phyloP scores from a whole-genome alignment of 1,140 invertebrate species.

The Pissodes strobi region DNA sequence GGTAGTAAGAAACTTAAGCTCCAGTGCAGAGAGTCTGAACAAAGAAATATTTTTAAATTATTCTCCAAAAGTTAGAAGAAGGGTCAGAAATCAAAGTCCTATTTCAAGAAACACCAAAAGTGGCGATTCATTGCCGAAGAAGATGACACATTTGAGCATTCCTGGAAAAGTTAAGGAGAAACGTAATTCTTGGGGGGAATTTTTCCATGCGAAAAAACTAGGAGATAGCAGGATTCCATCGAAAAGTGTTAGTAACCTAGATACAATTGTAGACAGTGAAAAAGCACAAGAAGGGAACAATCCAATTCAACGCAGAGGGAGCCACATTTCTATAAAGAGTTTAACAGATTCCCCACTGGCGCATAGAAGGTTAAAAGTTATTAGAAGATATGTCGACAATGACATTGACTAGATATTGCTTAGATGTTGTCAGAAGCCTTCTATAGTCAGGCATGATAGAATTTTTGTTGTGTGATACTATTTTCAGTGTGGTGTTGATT shows the following conservation, averaged over 20 bases:
- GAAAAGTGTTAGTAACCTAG: slow-evolving; percentile 38
- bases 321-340: slow-evolving; percentile 36
- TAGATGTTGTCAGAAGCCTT: slow-evolving; percentile 14
- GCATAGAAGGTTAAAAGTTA: slow-evolving; percentile 42
- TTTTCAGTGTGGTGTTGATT: slow-evolving; percentile 2
- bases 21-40: slow-evolving; percentile 29
- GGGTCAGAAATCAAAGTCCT: slow-evolving; percentile 25
- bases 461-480: slow-evolving; percentile 3
- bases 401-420: slow-evolving; percentile 34
- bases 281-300: slow-evolving; percentile 8
- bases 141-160: slow-evolving; percentile 31
- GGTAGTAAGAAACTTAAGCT: slow-evolving; percentile 43
- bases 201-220: slow-evolving; percentile 22
- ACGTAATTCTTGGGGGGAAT: slow-evolving; percentile 35
- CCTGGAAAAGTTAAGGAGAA: slow-evolving; percentile 30
- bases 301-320: slow-evolving; percentile 13
- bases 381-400: slow-evolving; percentile 44
- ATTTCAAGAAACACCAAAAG: slow-evolving; percentile 12
- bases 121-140: slow-evolving; percentile 35
- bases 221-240: slow-evolving; percentile 36
- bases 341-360: slow-evolving; percentile 40
- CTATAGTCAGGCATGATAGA: slow-evolving; percentile 15
- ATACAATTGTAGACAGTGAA: background rate
- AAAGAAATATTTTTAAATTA: slow-evolving; percentile 45
- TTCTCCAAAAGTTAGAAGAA: slow-evolving; percentile 48